Conservation (phyloP, 2,888 invertebrate species). For the Netelia inedita region DNA sequence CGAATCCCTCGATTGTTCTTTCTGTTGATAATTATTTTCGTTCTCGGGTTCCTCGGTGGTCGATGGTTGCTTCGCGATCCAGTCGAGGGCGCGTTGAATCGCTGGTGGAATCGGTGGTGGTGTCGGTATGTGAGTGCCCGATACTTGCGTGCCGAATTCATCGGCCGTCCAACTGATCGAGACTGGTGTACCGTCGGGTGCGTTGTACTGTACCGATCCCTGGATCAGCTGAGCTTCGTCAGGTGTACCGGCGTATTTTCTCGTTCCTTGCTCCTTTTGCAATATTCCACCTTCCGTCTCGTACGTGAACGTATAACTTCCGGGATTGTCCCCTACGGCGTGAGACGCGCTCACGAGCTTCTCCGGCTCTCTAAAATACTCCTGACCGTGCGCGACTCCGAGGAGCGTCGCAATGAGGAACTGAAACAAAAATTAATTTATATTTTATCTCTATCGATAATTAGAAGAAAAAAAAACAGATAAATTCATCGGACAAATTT, state of each 20-base stretch:
- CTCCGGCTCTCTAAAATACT: slow-evolving; percentile 82
- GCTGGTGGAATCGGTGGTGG: slow-evolving; percentile 83
- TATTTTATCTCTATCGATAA: not conserved
- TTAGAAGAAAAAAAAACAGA: not conserved
- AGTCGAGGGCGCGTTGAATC: slow-evolving; percentile 82
- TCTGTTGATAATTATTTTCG: not conserved
- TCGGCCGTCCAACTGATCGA: slow-evolving; percentile 84
- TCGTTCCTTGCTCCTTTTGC: slow-evolving; percentile 80
- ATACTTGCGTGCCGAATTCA: slow-evolving; percentile 82
- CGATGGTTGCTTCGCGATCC: slow-evolving; percentile 83
- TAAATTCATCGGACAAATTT: no score
- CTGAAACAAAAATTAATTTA: slow-evolving; percentile 71
- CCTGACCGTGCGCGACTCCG: slow-evolving; percentile 73
- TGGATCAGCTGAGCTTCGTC: slow-evolving; percentile 83
- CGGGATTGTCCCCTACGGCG: slow-evolving; percentile 81
- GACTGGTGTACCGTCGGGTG: slow-evolving; percentile 83
- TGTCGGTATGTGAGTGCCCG: slow-evolving; percentile 81
- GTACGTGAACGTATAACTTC: slow-evolving; percentile 81
- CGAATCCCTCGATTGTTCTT: not conserved
- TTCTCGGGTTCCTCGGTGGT: slow-evolving; percentile 76
- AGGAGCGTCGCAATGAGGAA: slow-evolving; percentile 73
- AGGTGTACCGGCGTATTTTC: slow-evolving; percentile 83
- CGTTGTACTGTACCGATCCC: slow-evolving; percentile 84
- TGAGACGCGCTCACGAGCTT: slow-evolving; percentile 79
- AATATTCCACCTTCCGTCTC: slow-evolving; percentile 84